phyloP scores from a whole-genome alignment of 2,888 invertebrate genomes.

The Eretmocerus hayati region DNA sequence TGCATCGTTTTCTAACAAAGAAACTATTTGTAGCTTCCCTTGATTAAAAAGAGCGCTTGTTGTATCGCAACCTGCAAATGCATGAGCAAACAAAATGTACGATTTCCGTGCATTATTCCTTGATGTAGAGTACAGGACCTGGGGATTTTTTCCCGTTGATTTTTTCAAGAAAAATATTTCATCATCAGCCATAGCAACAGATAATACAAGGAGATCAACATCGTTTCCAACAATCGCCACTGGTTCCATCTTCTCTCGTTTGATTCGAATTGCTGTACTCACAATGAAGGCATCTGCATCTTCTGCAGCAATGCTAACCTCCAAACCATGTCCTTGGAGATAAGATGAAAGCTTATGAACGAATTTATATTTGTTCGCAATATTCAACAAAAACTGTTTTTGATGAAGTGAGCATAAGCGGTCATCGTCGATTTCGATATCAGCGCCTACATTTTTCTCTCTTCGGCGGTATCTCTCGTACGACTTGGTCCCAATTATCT shows the following conservation, averaged over 20 bases:
- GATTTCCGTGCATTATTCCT: not conserved
- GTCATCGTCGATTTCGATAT: slow-evolving; percentile 19
- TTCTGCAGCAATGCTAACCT: not conserved
- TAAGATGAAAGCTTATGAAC: slow-evolving; percentile 17
- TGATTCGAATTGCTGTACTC: slow-evolving; percentile 9
- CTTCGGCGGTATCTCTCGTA: slow-evolving; percentile 22
- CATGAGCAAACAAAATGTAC: slow-evolving; percentile 3
- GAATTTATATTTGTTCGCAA: slow-evolving; percentile 20
- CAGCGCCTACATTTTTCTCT: slow-evolving; percentile 18
- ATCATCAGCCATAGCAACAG: not conserved
- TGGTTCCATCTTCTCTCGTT: not conserved
- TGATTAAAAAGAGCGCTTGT: slow-evolving; percentile 3
- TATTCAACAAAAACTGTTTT: slow-evolving; percentile 23
- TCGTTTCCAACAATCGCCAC: slow-evolving; percentile 20
- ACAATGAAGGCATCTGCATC: slow-evolving; percentile 17
- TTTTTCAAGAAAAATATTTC: not conserved
- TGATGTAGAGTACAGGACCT: not conserved
- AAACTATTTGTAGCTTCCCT: slow-evolving; percentile 11
- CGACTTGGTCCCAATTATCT: slow-evolving; percentile 20
- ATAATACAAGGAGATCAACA: slow-evolving; percentile 14
- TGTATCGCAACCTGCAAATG: slow-evolving; percentile 5
- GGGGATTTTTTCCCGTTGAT: not conserved
- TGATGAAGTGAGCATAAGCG: slow-evolving; percentile 21
- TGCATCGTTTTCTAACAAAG: not conserved
- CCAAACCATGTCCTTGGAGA: not conserved